Conservation (phyloP, 2,113 vertebrate species). For the Apteryx owenii region DNA sequence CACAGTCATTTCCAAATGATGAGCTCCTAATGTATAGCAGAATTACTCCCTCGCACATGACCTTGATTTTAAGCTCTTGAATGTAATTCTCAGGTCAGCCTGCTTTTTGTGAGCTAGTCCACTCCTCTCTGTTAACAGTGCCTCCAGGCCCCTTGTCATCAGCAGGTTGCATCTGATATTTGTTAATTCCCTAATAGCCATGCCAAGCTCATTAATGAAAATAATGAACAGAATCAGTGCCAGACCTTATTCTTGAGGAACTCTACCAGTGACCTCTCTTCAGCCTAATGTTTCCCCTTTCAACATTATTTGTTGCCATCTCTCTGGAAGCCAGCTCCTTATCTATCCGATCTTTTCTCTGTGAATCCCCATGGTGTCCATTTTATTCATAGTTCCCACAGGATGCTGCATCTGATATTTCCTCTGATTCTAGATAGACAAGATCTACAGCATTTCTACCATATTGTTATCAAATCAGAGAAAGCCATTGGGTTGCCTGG, state of each 20-base stretch:
- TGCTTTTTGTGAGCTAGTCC: neutral
- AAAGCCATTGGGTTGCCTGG: neutral
- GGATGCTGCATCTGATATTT: neutral
- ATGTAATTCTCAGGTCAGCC: neutral
- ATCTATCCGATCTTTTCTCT: neutral
- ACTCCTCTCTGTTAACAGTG: neutral
- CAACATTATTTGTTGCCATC: neutral
- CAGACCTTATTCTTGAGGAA: neutral
- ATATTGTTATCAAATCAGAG: neutral
- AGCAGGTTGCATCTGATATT: neutral
- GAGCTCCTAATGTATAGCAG: neutral
- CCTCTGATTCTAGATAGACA: neutral
- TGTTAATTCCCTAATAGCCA: neutral
- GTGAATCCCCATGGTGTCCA: neutral
- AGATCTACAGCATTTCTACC: neutral
- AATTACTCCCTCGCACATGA: neutral
- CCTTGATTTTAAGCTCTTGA: neutral
- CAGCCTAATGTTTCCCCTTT: neutral
- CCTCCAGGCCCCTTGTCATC: neutral
- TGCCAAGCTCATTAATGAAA: conserved; percentile 15
- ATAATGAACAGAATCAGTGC: neutral
- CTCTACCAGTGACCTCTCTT: neutral
- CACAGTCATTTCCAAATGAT: neutral
- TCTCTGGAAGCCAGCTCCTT: neutral
- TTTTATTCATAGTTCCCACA: neutral